These are phyloP conservation scores for Luehdorfia chinensis DNA, from an alignment of 1,140 invertebrate species.

Conservation along the genomic window DNA sequence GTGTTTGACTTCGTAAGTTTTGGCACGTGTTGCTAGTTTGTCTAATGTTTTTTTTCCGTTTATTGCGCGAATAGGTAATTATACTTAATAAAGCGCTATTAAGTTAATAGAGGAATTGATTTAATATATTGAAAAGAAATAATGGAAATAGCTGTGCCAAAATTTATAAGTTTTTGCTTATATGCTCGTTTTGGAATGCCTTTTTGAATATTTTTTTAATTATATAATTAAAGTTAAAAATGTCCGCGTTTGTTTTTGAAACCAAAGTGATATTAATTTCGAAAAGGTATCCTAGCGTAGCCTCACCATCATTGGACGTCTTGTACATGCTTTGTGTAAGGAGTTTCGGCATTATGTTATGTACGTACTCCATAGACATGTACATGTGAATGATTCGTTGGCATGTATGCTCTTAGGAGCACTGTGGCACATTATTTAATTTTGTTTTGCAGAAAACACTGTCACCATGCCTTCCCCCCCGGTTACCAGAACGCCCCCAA, in stretches of 20 bases:
- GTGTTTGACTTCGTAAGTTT: slow-evolving; percentile 28
- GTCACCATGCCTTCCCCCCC: slow-evolving; percentile 61
- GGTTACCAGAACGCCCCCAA: slow-evolving; percentile 65
- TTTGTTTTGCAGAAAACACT: slow-evolving; percentile 72
- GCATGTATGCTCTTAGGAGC: slow-evolving; percentile 53
- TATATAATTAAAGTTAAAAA: no score
- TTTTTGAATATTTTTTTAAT: no score
- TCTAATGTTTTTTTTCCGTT: no score
- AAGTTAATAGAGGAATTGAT: not conserved
- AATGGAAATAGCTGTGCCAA: not conserved
- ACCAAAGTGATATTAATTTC: not conserved
- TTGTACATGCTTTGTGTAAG: no score
- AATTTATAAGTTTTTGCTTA: not conserved
- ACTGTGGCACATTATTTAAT: slow-evolving; percentile 66
- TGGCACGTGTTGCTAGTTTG: no score
- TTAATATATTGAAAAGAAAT: not conserved
- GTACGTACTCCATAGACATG: not conserved
- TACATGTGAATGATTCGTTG: slow-evolving; percentile 25
- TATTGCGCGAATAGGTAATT: no score
- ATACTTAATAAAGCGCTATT: not conserved
- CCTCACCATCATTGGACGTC: no score
- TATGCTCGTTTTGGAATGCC: not conserved
- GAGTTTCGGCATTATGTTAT: no score
- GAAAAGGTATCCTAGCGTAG: not conserved
- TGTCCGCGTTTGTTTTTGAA: not conserved